These are phyloP conservation scores for Lonchura striata DNA, from an alignment of 2,113 vertebrate genomes.

Conservation along the genomic window DNA sequence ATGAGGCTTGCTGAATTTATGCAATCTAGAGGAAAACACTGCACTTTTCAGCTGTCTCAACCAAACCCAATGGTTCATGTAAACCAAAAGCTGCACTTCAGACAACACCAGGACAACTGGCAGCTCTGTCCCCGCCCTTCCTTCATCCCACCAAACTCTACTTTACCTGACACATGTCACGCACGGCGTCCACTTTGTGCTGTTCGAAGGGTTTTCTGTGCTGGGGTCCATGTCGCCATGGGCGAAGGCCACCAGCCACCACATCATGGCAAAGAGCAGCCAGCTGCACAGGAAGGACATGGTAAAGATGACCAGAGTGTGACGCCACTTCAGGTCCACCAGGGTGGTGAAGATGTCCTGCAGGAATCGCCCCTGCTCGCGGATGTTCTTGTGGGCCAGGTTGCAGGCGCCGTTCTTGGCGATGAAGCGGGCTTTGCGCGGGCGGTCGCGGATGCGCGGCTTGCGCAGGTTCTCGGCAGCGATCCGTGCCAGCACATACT, in stretches of 20 bases:
- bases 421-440: constrained; percentile 94
- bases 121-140: background rate
- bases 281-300: constrained; percentile 98
- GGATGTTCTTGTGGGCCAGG: constrained; percentile 98
- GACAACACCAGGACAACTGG: background rate
- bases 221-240: constrained; percentile 89
- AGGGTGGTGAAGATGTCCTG: constrained; percentile 98
- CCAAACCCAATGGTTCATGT: background rate
- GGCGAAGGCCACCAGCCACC: constrained; percentile 97
- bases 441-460: constrained; percentile 89
- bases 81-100: background rate
- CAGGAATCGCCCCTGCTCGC: constrained; percentile 94
- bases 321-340: constrained; percentile 97
- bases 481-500: constrained; percentile 91
- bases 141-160: background rate
- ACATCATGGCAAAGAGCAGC: constrained; percentile 97
- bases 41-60: constrained; percentile 46
- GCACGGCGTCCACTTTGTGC: constrained; percentile 74
- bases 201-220: constrained; percentile 49
- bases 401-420: constrained; percentile 98
- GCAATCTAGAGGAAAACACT: constrained; percentile 41
- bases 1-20: background rate
- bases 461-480: constrained; percentile 89
- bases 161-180: constrained; percentile 90
- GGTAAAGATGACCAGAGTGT: constrained; percentile 97